Evolutionary conservation across 2,113 vertebrate species (phyloP), one percentile per base, ranked within the genome.

Genomic region (Cephalopterus ornatus): DNA sequence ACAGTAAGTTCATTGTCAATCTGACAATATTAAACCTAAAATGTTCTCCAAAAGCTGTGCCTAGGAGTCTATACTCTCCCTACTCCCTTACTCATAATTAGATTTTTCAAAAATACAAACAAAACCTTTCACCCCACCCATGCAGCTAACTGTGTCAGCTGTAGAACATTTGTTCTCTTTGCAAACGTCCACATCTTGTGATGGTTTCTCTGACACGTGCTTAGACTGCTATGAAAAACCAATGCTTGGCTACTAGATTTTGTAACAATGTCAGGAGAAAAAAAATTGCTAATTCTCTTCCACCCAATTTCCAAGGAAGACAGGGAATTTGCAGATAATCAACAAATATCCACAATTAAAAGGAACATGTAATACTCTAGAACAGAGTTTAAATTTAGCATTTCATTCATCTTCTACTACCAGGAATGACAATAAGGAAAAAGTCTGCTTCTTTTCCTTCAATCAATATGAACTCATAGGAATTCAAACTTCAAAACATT

Each of bases 401-500:
- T 85, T 93, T 88, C 58, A 58, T 90, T 96, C 44, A 84, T 90
- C 44, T 22, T 86, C 42, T 92, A 62, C 94, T 76, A 95, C 23
- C 50, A 95, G 26, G 23, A 97, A 94, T 50, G 47, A 91, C 49
- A 93, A 72, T 35, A 95, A 68, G 65, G 78, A 82, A 67, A 94
- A 91, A 65, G 30, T 52, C 46, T 83, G 39, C 47, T 81, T 62
- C 87, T 95, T 95, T 67, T 86, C 62, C 68, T 96, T 97, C 58
- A 95, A 96, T 96, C 91, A 94, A 79, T 85, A 96, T 32, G 96
- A 94, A 83, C 68, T 56, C 52, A 50, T 91, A 94, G 90, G 66
- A 96, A 84, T 68, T 93, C 41, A 91, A 94, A 85, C 61, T 93
- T 87, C 92, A 93, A 93, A 97, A 96, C 46, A 96, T 84, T 96